Evolutionary conservation across 2,113 vertebrate species (phyloP).

Genomic region (Heteronetta atricapilla): DNA sequence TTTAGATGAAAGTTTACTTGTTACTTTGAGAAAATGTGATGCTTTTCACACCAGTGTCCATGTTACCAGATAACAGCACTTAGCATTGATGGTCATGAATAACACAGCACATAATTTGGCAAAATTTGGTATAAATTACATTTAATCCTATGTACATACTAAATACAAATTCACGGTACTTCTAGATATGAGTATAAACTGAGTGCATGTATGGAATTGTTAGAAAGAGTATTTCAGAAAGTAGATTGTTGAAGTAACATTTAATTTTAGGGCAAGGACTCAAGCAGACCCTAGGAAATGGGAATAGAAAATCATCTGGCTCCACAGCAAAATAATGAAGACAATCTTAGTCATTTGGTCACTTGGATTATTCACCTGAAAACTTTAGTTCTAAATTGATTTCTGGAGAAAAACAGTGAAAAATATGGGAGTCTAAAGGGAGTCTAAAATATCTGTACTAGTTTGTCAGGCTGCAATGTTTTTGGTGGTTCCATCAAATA

Average conservation of each 20-base stretch:
- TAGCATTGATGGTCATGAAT: not conserved
- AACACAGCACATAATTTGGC: not conserved
- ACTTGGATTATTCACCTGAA: not conserved
- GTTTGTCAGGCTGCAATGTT: not conserved
- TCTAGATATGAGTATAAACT: not conserved
- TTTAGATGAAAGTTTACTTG: not conserved
- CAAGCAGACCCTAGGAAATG: not conserved
- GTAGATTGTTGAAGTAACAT: not conserved
- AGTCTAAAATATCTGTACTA: not conserved
- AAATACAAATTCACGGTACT: not conserved
- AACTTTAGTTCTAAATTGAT: not conserved
- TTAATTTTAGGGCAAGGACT: not conserved
- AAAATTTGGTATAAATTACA: not conserved
- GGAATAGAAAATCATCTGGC: not conserved
- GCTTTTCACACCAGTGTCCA: not conserved
- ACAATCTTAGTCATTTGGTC: not conserved
- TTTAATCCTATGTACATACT: not conserved
- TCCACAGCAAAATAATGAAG: not conserved
- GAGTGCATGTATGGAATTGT: not conserved
- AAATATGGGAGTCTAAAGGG: not conserved
- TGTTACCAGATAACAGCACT: not conserved
- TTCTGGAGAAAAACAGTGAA: not conserved
- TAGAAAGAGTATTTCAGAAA: not conserved
- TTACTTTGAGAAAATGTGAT: not conserved
- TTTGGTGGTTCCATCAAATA: not conserved